These are phyloP conservation scores for Mechanitis messenoides DNA, from an alignment of 2,888 invertebrate genomes.

Conservation along the genomic window DNA sequence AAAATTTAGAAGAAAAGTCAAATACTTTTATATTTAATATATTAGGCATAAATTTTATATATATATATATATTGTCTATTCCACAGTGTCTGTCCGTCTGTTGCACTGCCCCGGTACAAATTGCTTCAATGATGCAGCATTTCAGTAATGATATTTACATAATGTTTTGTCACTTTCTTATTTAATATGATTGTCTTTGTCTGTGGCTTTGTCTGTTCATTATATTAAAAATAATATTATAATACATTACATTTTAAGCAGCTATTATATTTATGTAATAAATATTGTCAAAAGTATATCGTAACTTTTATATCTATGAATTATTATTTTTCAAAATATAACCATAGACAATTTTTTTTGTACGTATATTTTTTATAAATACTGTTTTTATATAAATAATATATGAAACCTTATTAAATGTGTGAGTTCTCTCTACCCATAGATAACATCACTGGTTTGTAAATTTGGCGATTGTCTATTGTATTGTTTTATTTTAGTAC, in stretches of 20 bases:
- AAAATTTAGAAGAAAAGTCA: too few relatives aligned
- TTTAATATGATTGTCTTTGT: conserved; percentile 19
- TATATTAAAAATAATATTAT: neutral
- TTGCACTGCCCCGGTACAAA: conserved; percentile 45
- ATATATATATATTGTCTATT: neutral
- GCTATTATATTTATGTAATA: neutral
- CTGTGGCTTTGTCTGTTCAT: neutral
- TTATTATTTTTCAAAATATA: neutral
- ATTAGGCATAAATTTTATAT: neutral
- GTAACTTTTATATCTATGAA: neutral
- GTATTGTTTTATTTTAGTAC: conserved; percentile 50
- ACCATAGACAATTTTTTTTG: neutral
- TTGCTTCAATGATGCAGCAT: conserved; percentile 66
- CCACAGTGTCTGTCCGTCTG: neutral
- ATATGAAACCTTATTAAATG: too few relatives aligned
- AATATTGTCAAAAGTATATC: neutral
- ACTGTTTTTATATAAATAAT: neutral
- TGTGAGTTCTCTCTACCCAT: neutral
- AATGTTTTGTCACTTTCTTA: conserved; percentile 74
- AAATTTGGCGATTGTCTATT: conserved; percentile 61
- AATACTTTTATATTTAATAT: neutral
- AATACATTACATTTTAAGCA: neutral
- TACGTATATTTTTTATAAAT: neutral
- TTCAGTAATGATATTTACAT: conserved; percentile 73
- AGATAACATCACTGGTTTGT: conserved; percentile 56